Base-by-base conservation (phyloP, 2,888 invertebrate genomes). In the Pandemis heparana region DNA sequence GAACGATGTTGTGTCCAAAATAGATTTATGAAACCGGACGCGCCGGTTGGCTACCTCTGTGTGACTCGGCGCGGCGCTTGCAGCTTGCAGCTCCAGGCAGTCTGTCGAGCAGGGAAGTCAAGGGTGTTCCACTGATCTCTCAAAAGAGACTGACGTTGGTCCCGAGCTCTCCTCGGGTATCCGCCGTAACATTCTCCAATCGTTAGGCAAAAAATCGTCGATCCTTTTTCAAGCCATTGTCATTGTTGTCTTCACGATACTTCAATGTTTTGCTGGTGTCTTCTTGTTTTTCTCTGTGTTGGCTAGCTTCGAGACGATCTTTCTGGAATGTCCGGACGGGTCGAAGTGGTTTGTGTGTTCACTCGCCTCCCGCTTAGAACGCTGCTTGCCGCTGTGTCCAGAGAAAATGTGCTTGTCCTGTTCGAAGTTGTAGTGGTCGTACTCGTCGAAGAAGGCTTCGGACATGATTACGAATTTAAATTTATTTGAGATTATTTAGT, bases 361-460 rank as follows among this genome's bases (percentile, higher is more conserved):
- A 86, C 95, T 96, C 61, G 97, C 98, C 93, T 99, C 99, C 89
- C 97, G 97, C 95, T 99, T 98, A 75, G 97, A 96, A 79, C 98
- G 95, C 84, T 98, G 97, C 89, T 99, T 98, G 77, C 99, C 99
- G 87, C 98, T 97, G 92, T 98, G 97, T 38, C 97, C 97, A 60
- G 96, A 96, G 90, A 96, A 97, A 78, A 98, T 96, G 89, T 97
- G 97, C 92, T 98, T 98, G 90, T 98, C 98, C 95, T 97, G 96
- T 83, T 98, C 98, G 92, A 97, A 98, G 93, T 98, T 98, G 95
- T 98, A 99, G 88, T 98, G 97, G 87, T 99, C 99, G 96, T 98
- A 98, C 87, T 98, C 96, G 94, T 99, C 98, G 89, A 97, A 97
- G 94, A 97, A 96, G 83, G 95, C 95, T 92, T 97, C 97, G 85